These are phyloP conservation scores for Cydia splendana DNA, from an alignment of 1,140 invertebrate species.

Conservation along the genomic window DNA sequence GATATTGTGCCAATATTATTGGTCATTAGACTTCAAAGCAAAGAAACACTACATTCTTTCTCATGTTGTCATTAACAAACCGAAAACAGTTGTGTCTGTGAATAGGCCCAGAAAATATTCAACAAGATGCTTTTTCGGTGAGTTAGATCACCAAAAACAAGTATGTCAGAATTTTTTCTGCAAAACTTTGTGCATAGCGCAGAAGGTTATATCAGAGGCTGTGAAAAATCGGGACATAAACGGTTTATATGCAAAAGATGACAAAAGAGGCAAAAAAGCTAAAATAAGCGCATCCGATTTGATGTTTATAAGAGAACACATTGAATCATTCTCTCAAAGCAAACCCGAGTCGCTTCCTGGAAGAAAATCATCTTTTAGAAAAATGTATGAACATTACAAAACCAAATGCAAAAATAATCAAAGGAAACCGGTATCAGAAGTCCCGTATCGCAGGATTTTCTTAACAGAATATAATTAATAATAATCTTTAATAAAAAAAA, in stretches of 20 bases:
- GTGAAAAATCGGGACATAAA: neutral
- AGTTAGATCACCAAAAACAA: neutral
- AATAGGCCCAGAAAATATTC: neutral
- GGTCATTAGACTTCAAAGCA: neutral
- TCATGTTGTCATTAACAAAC: neutral
- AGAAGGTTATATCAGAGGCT: neutral
- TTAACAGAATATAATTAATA: too few species aligned
- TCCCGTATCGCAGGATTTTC: too few species aligned
- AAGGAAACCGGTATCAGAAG: too few species aligned
- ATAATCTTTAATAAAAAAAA: too few species aligned
- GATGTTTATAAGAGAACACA: too few species aligned
- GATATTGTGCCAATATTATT: neutral
- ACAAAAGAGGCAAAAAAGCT: neutral
- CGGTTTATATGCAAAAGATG: neutral
- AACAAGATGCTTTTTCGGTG: neutral
- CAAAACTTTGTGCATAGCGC: neutral
- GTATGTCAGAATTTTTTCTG: slow-evolving; percentile 3
- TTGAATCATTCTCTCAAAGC: too few species aligned
- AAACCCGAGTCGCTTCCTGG: too few species aligned
- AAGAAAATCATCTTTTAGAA: too few species aligned
- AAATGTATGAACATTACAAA: too few species aligned
- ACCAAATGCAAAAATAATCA: too few species aligned
- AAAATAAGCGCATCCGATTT: neutral
- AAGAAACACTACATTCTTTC: neutral
- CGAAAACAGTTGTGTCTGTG: neutral